These are phyloP conservation scores for Scomber japonicus DNA, from an alignment of 2,113 vertebrate genomes.

Conservation along the genomic window DNA sequence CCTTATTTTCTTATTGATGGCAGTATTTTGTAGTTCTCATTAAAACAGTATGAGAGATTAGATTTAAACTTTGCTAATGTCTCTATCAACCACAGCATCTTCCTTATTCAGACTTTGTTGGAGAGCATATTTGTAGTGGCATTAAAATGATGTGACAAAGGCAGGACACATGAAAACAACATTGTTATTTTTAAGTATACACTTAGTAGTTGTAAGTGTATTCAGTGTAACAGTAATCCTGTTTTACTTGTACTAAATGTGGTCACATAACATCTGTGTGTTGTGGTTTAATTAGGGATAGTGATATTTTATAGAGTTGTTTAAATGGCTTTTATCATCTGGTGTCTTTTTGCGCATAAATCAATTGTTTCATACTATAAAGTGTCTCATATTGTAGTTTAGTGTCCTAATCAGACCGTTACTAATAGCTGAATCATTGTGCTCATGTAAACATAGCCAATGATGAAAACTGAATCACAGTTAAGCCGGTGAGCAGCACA, in stretches of 20 bases:
- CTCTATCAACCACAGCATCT: not conserved
- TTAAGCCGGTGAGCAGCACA: not conserved
- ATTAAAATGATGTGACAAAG: not conserved
- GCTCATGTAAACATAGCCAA: not conserved
- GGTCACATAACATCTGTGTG: not conserved
- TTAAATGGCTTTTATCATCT: not conserved
- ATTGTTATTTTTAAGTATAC: too few relatives aligned
- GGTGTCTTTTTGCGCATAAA: not conserved
- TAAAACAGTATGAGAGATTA: constrained; percentile 1
- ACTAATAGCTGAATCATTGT: not conserved
- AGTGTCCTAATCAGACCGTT: not conserved
- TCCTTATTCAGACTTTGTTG: not conserved
- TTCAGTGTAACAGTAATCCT: too few relatives aligned
- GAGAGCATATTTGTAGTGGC: not conserved
- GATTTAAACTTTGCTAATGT: not conserved
- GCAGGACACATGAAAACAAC: too few relatives aligned
- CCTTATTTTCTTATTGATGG: not conserved
- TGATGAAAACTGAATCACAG: constrained; percentile 1
- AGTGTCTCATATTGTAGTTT: not conserved
- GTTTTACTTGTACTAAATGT: too few relatives aligned
- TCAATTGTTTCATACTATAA: not conserved
- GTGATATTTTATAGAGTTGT: not conserved
- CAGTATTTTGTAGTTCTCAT: not conserved
- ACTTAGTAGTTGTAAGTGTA: too few relatives aligned
- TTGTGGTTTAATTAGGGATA: not conserved